Conservation (phyloP, 2,888 invertebrate species). For the Alviniconcha strummeri region DNA sequence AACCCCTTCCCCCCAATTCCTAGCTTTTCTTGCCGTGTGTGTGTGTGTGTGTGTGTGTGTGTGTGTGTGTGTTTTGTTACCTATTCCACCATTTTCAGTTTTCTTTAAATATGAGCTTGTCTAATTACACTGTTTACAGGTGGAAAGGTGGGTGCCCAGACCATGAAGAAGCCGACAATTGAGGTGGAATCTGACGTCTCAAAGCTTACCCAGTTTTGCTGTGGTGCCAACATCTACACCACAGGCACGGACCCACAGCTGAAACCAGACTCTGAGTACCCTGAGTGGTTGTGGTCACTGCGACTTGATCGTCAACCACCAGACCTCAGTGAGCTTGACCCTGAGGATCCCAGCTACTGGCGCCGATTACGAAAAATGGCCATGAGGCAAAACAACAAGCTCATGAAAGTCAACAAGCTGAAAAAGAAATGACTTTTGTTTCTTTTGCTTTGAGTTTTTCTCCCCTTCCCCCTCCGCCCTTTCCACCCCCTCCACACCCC, state of each 20-base stretch:
- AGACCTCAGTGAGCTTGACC: constrained; percentile 85
- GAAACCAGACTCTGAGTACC: constrained; percentile 88
- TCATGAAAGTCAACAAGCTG: constrained; percentile 32
- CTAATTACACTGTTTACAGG: neutral
- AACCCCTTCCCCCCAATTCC: too few species aligned
- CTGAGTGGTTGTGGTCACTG: constrained; percentile 92
- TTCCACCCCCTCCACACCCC: too few species aligned
- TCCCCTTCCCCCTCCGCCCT: too few species aligned
- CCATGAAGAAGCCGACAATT: constrained; percentile 49
- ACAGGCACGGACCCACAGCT: constrained; percentile 84
- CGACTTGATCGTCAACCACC: constrained; percentile 79
- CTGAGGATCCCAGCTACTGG: constrained; percentile 89
- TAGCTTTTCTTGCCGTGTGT: too few species aligned
- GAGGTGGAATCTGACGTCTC: constrained; percentile 87
- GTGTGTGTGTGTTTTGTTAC: too few species aligned
- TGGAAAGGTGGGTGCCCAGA: constrained; percentile 27
- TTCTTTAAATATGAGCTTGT: too few species aligned
- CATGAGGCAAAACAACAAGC: constrained; percentile 45
- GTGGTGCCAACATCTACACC: constrained; percentile 89
- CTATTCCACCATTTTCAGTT: too few species aligned
- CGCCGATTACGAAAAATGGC: constrained; percentile 77
- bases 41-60: too few species aligned
- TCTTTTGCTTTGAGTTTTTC: too few species aligned
- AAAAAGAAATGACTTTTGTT: constrained; percentile 3
- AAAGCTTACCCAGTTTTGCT: constrained; percentile 84